These are phyloP conservation scores for Potorous gilbertii DNA, from an alignment of 2,797 vertebrate genomes.

Conservation along the genomic window DNA sequence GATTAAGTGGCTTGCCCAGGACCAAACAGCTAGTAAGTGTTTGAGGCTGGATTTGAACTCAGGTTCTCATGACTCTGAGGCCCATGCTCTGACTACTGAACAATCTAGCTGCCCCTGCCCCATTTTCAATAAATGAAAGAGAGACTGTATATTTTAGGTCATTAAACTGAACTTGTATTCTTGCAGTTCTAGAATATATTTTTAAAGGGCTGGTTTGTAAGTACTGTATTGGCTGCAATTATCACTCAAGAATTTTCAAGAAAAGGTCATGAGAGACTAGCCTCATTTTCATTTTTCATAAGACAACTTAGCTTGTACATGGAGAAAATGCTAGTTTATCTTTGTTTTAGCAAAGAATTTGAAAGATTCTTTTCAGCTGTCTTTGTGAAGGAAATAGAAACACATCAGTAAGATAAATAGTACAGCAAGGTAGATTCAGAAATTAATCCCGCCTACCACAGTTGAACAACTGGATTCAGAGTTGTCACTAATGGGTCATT, in stretches of 20 bases:
- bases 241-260: neutral
- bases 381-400: neutral
- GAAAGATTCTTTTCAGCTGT: neutral
- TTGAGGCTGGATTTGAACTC: no score
- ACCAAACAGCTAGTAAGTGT: no score
- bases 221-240: neutral
- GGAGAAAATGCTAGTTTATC: neutral
- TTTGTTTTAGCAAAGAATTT: neutral
- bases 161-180: neutral
- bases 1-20: no score
- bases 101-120: neutral
- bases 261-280: neutral
- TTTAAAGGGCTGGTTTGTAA: neutral
- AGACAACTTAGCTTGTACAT: neutral
- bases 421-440: neutral
- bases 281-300: neutral
- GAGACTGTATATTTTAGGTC: neutral
- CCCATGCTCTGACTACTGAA: no score
- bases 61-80: no score
- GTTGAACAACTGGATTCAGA: neutral
- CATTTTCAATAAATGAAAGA: neutral
- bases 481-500: neutral
- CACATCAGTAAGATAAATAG: neutral
- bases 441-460: neutral
- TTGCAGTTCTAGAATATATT: neutral